Evolutionary conservation across 2,113 vertebrate species (phyloP).

Genomic region (Pogona vitticeps): DNA sequence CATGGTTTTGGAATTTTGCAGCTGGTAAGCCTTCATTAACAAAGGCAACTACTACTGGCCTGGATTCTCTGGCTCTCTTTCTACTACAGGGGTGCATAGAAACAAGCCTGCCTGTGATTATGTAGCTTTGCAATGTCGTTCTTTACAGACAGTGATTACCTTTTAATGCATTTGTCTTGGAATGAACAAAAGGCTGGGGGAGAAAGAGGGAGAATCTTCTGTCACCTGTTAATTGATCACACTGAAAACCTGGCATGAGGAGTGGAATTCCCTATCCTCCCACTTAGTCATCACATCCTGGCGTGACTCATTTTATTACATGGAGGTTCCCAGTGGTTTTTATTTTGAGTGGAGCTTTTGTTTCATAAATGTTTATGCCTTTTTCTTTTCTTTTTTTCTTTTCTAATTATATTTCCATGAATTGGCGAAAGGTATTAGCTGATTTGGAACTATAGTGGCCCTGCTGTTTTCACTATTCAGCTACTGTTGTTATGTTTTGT

Average conservation of each 20-base stretch:
- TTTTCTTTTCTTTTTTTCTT: slow-evolving; percentile 46
- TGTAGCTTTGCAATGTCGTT: slow-evolving; percentile 74
- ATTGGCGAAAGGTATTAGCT: slow-evolving; percentile 35
- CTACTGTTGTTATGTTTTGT: slow-evolving; percentile 49
- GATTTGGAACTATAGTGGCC: slow-evolving; percentile 27
- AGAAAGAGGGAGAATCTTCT: slow-evolving; percentile 67
- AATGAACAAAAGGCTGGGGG: slow-evolving; percentile 68
- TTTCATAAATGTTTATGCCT: slow-evolving; percentile 74
- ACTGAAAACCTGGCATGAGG: slow-evolving; percentile 75
- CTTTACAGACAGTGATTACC: slow-evolving; percentile 77
- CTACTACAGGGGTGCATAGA: slow-evolving; percentile 74
- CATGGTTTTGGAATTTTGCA: slow-evolving; percentile 86
- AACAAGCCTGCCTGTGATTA: slow-evolving; percentile 71
- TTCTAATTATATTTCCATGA: slow-evolving; percentile 59
- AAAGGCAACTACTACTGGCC: slow-evolving; percentile 81
- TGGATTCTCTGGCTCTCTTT: slow-evolving; percentile 74
- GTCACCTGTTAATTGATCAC: slow-evolving; percentile 85
- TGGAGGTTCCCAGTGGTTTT: slow-evolving; percentile 87
- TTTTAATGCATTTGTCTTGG: slow-evolving; percentile 71
- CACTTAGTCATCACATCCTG: slow-evolving; percentile 90
- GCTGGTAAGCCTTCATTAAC: slow-evolving; percentile 87
- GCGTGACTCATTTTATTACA: slow-evolving; percentile 83
- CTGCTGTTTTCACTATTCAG: slow-evolving; percentile 41
- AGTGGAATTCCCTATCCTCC: slow-evolving; percentile 87
- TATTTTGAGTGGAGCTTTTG: slow-evolving; percentile 78